Base-by-base conservation (phyloP, 2,888 invertebrate species). In the Meloe dianella region DNA sequence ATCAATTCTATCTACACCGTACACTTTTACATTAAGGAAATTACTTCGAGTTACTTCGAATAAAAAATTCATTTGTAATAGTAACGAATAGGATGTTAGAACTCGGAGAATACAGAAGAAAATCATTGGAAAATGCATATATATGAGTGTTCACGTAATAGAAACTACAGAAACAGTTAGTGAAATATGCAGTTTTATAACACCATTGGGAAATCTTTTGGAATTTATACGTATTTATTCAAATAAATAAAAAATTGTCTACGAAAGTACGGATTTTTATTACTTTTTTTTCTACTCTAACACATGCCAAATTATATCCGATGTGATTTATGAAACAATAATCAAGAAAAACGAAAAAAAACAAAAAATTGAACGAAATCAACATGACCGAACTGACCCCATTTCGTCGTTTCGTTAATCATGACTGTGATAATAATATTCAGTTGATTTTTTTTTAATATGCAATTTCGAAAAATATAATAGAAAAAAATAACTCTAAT, bases 141-240 rank as follows among this genome's bases (percentile, higher is more conserved):
- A n/a, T 20, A 59, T 59, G 47, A 51, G 10, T 54, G n/a, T 54
- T 7, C 54, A 7, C 24, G 12, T 27, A 51, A 12, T 51, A 51
- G 51, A 22, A 66, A 63, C 20, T 62, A 24, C 32, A 61, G 20
- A 57, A 27, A 20, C 60, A 41, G 27, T 68, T 68, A 68, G 61
- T 68, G 60, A 68, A 68, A 65, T 68, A 68, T 68, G 65, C 47
- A 62, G 27, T 54, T 65, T 59, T 68, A 68, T n/a, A 41, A 47
- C 60, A 47, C 68, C 68, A 17, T 29, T 62, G 68, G 68, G 68
- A 68, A 68, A 63, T 65, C 62, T 67, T 57, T 56, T 60, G 59
- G 47, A 68, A 68, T 68, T 65, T 68, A 68, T 68, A 30, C 63
- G 60, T 60, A 62, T 65, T 66, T 68, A 68, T 68, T 63, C 63